Evolutionary conservation across 2,113 vertebrate genomes (phyloP).

Genomic region (Ageneiosus marmoratus): DNA sequence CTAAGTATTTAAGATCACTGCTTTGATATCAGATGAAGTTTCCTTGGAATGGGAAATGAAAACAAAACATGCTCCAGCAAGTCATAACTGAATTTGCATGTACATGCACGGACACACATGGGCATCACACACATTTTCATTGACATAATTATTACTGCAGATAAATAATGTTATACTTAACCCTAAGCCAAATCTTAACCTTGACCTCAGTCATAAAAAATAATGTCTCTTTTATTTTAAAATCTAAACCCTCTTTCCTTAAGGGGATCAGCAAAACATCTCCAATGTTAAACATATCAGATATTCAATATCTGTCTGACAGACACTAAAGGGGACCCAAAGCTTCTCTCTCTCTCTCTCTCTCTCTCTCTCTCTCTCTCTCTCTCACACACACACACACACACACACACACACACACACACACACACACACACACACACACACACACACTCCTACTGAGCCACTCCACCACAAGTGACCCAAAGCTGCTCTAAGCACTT

Average conservation of each 20-base stretch:
- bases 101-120: not conserved
- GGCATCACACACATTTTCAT: not conserved
- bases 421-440: conserved; percentile 29
- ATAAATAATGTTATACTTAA: too few relatives aligned
- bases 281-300: too few relatives aligned
- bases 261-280: too few relatives aligned
- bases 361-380: too few relatives aligned
- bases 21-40: not conserved
- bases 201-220: too few relatives aligned
- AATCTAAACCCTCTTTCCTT: too few relatives aligned
- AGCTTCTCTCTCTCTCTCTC: too few relatives aligned
- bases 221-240: too few relatives aligned
- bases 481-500: conserved; percentile 6
- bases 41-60: not conserved
- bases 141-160: too few relatives aligned
- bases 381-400: not conserved
- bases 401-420: not conserved
- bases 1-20: not conserved
- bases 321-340: too few relatives aligned
- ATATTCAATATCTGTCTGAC: too few relatives aligned
- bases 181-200: too few relatives aligned
- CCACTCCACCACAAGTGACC: not conserved
- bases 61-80: conserved; percentile 23
- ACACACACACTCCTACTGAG: not conserved
- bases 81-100: not conserved